phyloP scores from a whole-genome alignment of 1,140 invertebrate genomes.

The Drosophila ironensis region DNA sequence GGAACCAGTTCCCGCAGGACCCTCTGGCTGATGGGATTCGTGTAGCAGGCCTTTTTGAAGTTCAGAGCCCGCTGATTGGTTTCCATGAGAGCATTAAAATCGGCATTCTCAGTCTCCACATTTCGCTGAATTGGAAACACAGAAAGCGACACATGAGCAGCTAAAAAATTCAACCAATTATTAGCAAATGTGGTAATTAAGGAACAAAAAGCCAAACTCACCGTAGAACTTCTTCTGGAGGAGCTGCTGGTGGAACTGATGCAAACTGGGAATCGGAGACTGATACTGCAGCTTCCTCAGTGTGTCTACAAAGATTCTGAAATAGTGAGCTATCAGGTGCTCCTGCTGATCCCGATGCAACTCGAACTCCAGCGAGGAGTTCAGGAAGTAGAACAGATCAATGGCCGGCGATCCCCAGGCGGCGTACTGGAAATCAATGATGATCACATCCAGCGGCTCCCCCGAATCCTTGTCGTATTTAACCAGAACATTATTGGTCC shows the following conservation, averaged over 20 bases:
- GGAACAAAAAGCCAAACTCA: slow-evolving; percentile 24
- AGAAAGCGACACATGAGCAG: slow-evolving; percentile 54
- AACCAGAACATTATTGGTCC: slow-evolving; percentile 87
- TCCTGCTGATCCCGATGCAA: slow-evolving; percentile 60
- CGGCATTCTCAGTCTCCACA: slow-evolving; percentile 70
- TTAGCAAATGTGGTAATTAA: background rate
- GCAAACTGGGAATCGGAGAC: slow-evolving; percentile 61
- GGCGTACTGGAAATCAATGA: slow-evolving; percentile 80
- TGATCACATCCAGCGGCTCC: slow-evolving; percentile 82
- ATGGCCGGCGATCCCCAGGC: slow-evolving; percentile 74
- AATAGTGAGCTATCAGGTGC: slow-evolving; percentile 67
- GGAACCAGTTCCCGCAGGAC: slow-evolving; percentile 55
- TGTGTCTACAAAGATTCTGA: slow-evolving; percentile 44
- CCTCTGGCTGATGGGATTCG: slow-evolving; percentile 42
- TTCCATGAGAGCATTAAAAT: slow-evolving; percentile 72
- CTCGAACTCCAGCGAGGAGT: slow-evolving; percentile 67
- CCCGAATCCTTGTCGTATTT: slow-evolving; percentile 82
- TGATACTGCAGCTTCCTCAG: slow-evolving; percentile 57
- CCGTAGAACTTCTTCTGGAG: slow-evolving; percentile 70
- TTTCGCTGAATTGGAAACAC: slow-evolving; percentile 65
- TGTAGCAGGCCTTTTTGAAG: slow-evolving; percentile 66
- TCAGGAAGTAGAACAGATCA: slow-evolving; percentile 79
- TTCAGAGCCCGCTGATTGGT: slow-evolving; percentile 57
- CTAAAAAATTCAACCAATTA: slow-evolving; percentile 15
- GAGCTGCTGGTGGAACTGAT: slow-evolving; percentile 60